These are phyloP conservation scores for Macrosoma leucophasiata DNA, from an alignment of 2,888 invertebrate genomes.

Conservation along the genomic window DNA sequence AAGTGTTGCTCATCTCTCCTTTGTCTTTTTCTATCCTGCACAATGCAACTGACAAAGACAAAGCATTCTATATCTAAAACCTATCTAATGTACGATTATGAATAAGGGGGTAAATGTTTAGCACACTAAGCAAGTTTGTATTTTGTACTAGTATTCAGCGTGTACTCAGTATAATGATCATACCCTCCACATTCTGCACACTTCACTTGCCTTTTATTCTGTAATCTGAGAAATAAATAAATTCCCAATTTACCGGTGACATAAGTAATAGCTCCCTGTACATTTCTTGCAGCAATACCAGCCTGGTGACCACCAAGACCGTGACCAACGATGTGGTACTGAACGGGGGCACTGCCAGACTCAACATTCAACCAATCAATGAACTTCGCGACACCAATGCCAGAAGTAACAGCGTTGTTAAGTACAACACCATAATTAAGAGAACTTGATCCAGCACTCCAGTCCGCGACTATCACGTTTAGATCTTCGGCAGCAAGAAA, in stretches of 20 bases:
- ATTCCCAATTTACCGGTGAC: slow-evolving; percentile 42
- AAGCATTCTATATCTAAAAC: no score
- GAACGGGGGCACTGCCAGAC: slow-evolving; percentile 28
- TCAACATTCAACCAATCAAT: slow-evolving; percentile 41
- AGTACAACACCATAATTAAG: slow-evolving; percentile 37
- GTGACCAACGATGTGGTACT: slow-evolving; percentile 44
- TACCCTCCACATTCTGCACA: no score
- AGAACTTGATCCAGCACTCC: slow-evolving; percentile 36
- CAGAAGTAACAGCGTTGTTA: slow-evolving; percentile 41
- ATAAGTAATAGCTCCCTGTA: slow-evolving; percentile 41
- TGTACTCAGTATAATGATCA: no score
- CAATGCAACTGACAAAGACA: no score
- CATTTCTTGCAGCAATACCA: slow-evolving; percentile 39
- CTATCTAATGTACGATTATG: no score
- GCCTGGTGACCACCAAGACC: slow-evolving; percentile 45
- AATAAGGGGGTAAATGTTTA: no score
- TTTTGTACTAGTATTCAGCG: no score
- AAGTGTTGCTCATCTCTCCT: no score
- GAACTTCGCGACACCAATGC: slow-evolving; percentile 40
- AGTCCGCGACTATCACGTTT: slow-evolving; percentile 35
- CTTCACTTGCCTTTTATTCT: no score
- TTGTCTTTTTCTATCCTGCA: no score
- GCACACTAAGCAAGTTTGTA: no score
- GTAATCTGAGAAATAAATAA: no score
- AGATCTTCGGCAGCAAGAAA: slow-evolving; percentile 44